Base-by-base conservation (phyloP, 2,797 vertebrate species). In the Falco columbarius region DNA sequence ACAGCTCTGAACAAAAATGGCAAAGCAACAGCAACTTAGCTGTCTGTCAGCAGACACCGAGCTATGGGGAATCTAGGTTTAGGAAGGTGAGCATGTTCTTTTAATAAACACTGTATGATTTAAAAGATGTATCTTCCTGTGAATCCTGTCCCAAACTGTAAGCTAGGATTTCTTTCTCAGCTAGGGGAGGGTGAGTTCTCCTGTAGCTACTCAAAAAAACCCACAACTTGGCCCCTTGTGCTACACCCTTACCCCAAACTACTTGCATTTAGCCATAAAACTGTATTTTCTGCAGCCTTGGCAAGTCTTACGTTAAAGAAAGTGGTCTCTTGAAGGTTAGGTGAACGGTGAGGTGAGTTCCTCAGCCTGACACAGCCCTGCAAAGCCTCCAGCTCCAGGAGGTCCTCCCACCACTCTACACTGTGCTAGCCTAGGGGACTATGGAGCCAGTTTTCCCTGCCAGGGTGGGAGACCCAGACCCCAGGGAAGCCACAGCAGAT, bases 401-500 rank as follows among this genome's bases (percentile, higher is more conserved):
- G 6, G 9, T 29, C 6, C 4, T 82, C 10, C 12, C 24, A 5
- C 23, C 5, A 1, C 34, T 32, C 68, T 34, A 15, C 42, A 9
- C 29, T 27, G 38, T 5, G 3, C 47, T 47, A 13, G 7, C 24
- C 61, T 2, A 2, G 24, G 38, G 55, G 8, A 49, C 10, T 46
- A 14, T 1, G 10, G 34, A 87, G 55, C 22, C 0, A 84, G 44
- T 40, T 14, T 52, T 46, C 40, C 4, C 26, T 44, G 61, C 7
- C 27, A 30, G 5, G 7, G 17, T 7, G 12, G 34, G 32, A 86
- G 20, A 18, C 19, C 26, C 62, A 68, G 36, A 32, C 8, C 29
- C 14, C 0, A 0, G 14, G 44, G 27, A 63, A 88, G 32, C 32
- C 42, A 24, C 0, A 4, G n/a, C 49, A 58, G 16, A 54, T 7